Percentiles rank a stretch among this genome's conserved stretches.
Evolutionary conservation across 2,113 vertebrate genomes (phyloP).

Genomic region (Sapayoa aenigma): DNA sequence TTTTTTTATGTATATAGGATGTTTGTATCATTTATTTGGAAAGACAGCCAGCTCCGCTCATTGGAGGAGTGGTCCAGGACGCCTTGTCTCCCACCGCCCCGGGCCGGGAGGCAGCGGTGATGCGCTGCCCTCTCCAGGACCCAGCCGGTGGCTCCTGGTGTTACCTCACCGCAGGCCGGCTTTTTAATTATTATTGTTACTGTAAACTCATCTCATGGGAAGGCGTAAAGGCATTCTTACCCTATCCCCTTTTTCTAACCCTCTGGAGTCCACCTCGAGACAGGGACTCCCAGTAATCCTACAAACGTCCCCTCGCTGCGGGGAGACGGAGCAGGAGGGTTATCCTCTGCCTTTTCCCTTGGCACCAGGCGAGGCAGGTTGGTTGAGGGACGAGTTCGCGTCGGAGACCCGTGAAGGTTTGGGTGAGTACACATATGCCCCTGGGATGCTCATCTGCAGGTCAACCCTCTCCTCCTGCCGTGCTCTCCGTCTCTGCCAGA

Average conservation of each 20-base stretch:
- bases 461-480: background rate
- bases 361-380: background rate
- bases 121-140: accelerated
- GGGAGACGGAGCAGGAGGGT: background rate
- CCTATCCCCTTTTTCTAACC: background rate
- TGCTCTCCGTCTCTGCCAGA: background rate
- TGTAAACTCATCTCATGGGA: background rate
- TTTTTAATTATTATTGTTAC: background rate
- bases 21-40: background rate
- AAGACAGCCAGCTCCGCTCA: accelerated
- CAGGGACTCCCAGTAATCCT: background rate
- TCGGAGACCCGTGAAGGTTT: background rate
- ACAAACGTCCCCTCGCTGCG: background rate
- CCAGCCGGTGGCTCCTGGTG: accelerated
- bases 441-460: background rate
- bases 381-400: accelerated
- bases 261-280: background rate
- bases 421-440: background rate
- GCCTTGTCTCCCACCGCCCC: accelerated
- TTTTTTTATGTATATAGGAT: accelerated
- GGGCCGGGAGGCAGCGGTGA: accelerated
- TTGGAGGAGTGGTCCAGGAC: accelerated
- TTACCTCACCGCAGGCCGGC: accelerated
- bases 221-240: background rate
- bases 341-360: background rate